Evolutionary conservation across 2,797 vertebrate species (phyloP).

Genomic region (Sparidentex hasta): DNA sequence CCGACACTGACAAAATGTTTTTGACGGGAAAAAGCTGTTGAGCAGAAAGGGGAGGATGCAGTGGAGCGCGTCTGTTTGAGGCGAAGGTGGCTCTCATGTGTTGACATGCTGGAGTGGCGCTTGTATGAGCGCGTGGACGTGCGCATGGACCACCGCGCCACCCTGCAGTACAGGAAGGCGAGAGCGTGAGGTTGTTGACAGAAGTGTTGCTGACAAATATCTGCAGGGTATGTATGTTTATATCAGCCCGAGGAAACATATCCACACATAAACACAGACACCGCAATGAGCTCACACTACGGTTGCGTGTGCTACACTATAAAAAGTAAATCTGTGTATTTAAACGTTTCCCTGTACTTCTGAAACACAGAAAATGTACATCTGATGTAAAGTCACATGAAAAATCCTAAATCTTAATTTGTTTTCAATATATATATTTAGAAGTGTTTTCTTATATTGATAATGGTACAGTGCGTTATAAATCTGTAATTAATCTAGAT

Average conservation of each 20-base stretch:
- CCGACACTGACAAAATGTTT: conserved; percentile 60
- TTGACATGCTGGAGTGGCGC: not conserved
- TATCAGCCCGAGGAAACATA: not conserved
- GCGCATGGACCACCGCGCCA: not conserved
- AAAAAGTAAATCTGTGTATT: no score
- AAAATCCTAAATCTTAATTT: no score
- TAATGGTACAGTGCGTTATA: no score
- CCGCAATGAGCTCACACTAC: not conserved
- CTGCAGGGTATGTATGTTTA: not conserved
- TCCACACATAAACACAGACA: not conserved
- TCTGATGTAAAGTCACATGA: no score
- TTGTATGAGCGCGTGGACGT: not conserved
- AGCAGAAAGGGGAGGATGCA: conserved; percentile 19
- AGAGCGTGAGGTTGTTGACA: not conserved
- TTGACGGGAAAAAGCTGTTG: conserved; percentile 53
- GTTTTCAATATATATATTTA: no score
- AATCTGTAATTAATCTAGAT: no score
- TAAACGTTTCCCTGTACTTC: no score
- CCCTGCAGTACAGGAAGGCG: not conserved
- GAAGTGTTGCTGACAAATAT: not conserved
- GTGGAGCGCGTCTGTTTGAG: conserved; percentile 8
- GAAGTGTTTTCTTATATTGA: no score
- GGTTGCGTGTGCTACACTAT: not conserved
- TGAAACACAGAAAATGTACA: no score
- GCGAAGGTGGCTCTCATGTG: conserved; percentile 30